Conservation (phyloP, 2,113 vertebrate genomes). For the Halcyon malimbica region DNA sequence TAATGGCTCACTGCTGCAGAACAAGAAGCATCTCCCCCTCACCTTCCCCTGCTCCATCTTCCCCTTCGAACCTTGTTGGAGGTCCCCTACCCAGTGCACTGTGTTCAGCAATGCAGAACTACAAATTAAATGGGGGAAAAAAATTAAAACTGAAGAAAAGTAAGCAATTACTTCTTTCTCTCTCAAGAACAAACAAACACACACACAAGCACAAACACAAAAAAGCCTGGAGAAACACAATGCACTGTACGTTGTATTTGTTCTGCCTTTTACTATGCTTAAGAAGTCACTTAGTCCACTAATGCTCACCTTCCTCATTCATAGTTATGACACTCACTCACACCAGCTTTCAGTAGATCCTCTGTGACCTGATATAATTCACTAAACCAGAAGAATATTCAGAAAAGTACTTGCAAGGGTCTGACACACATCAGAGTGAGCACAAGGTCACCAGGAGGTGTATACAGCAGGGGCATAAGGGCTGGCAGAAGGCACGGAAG, state of each 20-base stretch:
- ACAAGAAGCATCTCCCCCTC: not conserved
- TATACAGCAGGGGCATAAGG: not conserved
- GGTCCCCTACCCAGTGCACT: too few relatives aligned
- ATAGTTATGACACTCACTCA: fast-evolving
- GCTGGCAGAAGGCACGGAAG: not conserved
- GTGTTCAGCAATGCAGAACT: not conserved
- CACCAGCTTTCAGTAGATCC: not conserved
- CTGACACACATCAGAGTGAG: not conserved
- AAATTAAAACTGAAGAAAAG: not conserved
- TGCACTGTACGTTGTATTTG: not conserved
- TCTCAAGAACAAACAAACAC: not conserved
- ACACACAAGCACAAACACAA: too few relatives aligned
- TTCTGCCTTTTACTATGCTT: not conserved
- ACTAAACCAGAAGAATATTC: not conserved
- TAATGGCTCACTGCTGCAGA: not conserved
- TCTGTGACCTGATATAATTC: not conserved
- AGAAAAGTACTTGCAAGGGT: not conserved
- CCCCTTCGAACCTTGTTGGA: not conserved
- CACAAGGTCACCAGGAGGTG: not conserved
- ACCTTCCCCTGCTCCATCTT: not conserved
- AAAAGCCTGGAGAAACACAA: not conserved
- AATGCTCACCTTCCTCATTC: conserved; percentile 19
- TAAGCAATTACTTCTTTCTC: not conserved
- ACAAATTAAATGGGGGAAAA: not conserved
- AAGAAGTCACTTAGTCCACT: conserved; percentile 16